These are phyloP conservation scores for Thermophis baileyi DNA, from an alignment of 2,113 vertebrate species.

Conservation along the genomic window DNA sequence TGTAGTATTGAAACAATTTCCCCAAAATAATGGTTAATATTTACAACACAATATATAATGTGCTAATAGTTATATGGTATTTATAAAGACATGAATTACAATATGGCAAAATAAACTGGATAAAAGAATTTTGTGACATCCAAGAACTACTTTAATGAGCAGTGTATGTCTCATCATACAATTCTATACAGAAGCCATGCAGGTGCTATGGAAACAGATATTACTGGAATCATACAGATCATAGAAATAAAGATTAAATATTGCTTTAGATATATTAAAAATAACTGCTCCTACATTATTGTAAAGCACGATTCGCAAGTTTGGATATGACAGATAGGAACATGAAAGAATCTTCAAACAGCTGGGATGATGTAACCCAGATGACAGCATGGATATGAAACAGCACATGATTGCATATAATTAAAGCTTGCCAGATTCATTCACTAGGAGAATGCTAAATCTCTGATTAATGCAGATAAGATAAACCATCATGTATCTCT, in stretches of 20 bases:
- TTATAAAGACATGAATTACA: background rate
- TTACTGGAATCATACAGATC: background rate
- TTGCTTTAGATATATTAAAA: background rate
- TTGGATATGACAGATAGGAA: background rate
- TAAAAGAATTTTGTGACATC: background rate
- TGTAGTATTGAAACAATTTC: background rate
- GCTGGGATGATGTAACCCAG: slow-evolving; percentile 18
- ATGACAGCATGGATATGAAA: background rate
- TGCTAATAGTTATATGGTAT: background rate
- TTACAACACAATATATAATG: background rate
- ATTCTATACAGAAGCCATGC: background rate
- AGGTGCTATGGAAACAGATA: background rate
- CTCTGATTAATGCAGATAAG: background rate
- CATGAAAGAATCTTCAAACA: slow-evolving; percentile 9
- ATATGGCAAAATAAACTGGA: background rate
- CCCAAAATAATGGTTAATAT: background rate
- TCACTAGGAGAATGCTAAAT: background rate
- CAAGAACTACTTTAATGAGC: background rate
- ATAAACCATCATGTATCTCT: background rate
- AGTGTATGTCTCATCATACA: background rate
- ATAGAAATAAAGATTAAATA: background rate
- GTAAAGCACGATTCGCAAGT: background rate
- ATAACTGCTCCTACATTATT: background rate
- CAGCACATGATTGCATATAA: background rate
- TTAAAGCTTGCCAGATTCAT: background rate